Evolutionary conservation across 2,113 vertebrate genomes (phyloP), one percentile per base, ranked within the genome.

Genomic region (Siniperca knerii): DNA sequence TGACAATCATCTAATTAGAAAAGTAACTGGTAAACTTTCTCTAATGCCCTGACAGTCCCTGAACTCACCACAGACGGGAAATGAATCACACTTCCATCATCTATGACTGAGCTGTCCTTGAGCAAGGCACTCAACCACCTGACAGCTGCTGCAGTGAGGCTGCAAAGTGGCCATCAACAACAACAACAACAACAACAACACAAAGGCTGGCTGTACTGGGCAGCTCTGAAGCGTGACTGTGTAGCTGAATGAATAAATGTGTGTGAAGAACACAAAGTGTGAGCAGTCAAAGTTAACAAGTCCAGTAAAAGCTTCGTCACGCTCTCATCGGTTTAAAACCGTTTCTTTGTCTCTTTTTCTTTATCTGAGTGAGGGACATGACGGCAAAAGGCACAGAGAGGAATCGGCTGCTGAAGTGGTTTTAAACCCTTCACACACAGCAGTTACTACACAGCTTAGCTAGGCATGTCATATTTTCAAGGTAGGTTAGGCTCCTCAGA

Each of bases 31-130:
- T 23, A 25, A 48, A 78, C 37, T 15, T 50, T 40, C 69, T 44
- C 33, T 48, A 15, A 20, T 10, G 7, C 8, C 46, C 25, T 9
- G 46, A 62, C 35, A 0, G 55, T 79, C 40, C 65, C 40, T 79
- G 54, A 79, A 79, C 40, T 20, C 76, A 29, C 11, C 23, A 72
- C 68, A 66, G 64, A 65, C 15, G n/a, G 62, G 40, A 70, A 48
- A n/a, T 85, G 57, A 82, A 11, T 75, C 78, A 75, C 40, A 23
- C 12, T 25, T 55, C 61, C 29, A 29, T 73, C 76, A 68, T 64
- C 48, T n/a, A 0, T 82, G 78, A 73, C 65, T 68, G 29, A 75
- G 70, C 58, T 15, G 70, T 15, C 52, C 4, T 60, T 66, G 65
- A 76, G 81, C 81, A 72, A 80, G 58, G 72, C 83, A 71, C n/a